Percentiles rank a stretch among this genome's conserved stretches.
Conservation (phyloP, 2,113 vertebrate species). For the Mesoclemmys tuberculata region DNA sequence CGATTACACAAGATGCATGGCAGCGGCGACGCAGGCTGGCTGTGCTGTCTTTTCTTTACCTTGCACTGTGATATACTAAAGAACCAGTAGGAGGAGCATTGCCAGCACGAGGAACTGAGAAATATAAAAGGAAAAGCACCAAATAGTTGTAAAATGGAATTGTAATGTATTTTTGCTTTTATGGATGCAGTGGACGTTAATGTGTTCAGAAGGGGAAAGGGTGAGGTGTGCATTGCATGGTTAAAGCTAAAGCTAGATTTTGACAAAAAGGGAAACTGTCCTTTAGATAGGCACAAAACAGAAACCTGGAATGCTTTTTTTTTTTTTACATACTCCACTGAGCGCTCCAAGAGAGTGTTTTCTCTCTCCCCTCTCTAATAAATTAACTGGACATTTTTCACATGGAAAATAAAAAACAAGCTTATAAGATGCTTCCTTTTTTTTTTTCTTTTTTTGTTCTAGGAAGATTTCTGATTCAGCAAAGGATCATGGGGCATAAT, state of each 20-base stretch:
- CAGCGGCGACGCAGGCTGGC: neutral
- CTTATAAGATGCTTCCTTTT: too few relatives aligned
- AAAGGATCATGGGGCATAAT: neutral
- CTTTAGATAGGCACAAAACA: neutral
- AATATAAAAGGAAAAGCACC: neutral
- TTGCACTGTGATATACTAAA: neutral
- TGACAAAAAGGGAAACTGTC: neutral
- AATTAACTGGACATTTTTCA: neutral
- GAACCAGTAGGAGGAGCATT: neutral
- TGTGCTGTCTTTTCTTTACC: neutral
- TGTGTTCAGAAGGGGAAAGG: neutral
- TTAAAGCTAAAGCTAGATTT: neutral
- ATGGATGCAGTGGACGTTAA: accelerated
- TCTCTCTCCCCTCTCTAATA: neutral
- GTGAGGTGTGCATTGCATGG: neutral
- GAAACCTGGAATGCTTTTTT: neutral
- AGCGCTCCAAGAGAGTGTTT: neutral
- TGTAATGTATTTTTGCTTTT: neutral
- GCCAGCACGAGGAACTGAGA: neutral
- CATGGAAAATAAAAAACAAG: neutral
- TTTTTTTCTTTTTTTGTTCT: neutral
- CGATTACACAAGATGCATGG: accelerated
- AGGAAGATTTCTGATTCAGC: neutral
- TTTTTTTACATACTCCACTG: neutral
- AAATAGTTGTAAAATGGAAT: neutral